phyloP scores from a whole-genome alignment of 2,888 invertebrate genomes.

The Zaprionus bogoriensis region DNA sequence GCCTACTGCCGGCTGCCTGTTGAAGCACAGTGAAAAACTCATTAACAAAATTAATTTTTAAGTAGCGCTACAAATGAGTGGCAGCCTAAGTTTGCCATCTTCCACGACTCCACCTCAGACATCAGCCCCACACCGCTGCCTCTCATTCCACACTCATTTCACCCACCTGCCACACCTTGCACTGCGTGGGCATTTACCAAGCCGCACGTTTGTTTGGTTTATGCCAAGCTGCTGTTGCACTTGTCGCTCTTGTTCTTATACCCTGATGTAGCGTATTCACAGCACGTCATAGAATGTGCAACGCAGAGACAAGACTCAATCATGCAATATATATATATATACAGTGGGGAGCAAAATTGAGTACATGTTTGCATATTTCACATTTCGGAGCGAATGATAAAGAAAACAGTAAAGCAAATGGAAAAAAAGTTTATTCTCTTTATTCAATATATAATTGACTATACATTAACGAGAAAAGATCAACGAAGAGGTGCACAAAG shows the following conservation, averaged over 20 bases:
- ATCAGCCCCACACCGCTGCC: not conserved
- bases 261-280: not conserved
- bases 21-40: slow-evolving; percentile 72
- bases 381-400: too few relatives aligned
- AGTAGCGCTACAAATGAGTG: slow-evolving; percentile 74
- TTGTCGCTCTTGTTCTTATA: not conserved
- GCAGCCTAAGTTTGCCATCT: slow-evolving; percentile 56
- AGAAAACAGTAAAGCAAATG: too few relatives aligned
- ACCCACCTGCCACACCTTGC: not conserved
- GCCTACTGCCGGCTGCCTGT: slow-evolving; percentile 35
- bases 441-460: too few relatives aligned
- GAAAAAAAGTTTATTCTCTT: too few relatives aligned
- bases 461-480: too few relatives aligned
- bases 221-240: slow-evolving; percentile 18
- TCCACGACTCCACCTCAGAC: slow-evolving; percentile 1
- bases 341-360: too few relatives aligned
- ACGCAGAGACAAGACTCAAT: too few relatives aligned
- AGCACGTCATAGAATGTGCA: too few relatives aligned
- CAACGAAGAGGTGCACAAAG: too few relatives aligned
- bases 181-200: slow-evolving; percentile 48
- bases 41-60: slow-evolving; percentile 81
- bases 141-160: not conserved
- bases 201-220: slow-evolving; percentile 47
- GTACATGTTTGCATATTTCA: too few relatives aligned
- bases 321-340: too few relatives aligned